These are phyloP conservation scores for Mystacornis crossleyi DNA, from an alignment of 2,113 vertebrate genomes.

Conservation along the genomic window DNA sequence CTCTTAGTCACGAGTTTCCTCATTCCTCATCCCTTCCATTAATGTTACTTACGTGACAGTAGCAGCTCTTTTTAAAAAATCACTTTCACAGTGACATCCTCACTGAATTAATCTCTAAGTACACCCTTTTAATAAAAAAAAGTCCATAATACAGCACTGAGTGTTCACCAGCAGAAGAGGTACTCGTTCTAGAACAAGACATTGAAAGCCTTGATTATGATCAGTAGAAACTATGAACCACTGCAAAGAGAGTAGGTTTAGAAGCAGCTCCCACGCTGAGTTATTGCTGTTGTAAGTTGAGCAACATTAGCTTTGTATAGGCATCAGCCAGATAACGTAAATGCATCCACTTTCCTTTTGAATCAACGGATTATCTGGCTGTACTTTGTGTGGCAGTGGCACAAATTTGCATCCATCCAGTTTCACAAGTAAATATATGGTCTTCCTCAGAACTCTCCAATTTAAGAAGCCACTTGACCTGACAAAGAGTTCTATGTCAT, in stretches of 20 bases:
- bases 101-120: not conserved
- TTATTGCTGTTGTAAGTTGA: not conserved
- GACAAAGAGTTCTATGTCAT: not conserved
- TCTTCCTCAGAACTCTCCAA: not conserved
- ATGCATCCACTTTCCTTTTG: not conserved
- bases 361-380: not conserved
- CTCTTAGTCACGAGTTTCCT: not conserved
- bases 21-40: not conserved
- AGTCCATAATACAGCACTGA: not conserved
- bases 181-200: not conserved
- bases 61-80: not conserved
- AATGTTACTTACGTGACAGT: not conserved
- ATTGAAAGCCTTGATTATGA: not conserved
- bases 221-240: not conserved
- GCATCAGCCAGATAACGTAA: not conserved
- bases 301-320: not conserved
- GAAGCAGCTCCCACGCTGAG: not conserved
- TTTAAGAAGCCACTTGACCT: slow-evolving; percentile 4
- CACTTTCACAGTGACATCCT: not conserved
- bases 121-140: not conserved
- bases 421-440: not conserved
- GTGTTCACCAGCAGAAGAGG: not conserved
- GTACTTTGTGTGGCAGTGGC: not conserved
- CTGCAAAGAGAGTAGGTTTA: not conserved
- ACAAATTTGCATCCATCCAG: not conserved